Evolutionary conservation across 2,113 vertebrate species (phyloP), one percentile per base, ranked within the genome.

Genomic region (Cynocephalus volans): DNA sequence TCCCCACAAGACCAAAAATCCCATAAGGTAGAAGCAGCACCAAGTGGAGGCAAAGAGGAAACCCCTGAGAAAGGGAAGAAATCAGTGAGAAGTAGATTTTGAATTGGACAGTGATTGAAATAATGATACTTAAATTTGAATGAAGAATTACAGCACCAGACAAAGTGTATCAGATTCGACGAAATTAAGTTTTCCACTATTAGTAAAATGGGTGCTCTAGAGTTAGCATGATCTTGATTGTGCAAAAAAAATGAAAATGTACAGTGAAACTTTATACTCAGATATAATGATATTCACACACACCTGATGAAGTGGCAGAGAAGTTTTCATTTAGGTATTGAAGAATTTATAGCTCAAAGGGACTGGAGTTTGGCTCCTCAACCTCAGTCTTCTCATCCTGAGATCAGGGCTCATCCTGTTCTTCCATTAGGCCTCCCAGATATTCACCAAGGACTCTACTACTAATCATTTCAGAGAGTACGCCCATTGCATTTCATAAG

Each of bases 31-130:
- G 1, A 17, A 52, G 10, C 33, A 65, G 36, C 7, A 9, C 19
- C 4, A 6, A 13, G 28, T 65, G 18, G 48, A 75, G 17, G 6
- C 1, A 6, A 64, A 31, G 69, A 28, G 76, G n/a, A 82, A 83
- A 18, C 31, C 17, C 5, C 33, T 7, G 54, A 77, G 54, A 31
- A 56, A 21, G 8, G 41, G 36, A 60, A 45, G 13, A 23, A 69
- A 41, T 85, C 67, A 5, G 60, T 2, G 54, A n/a, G 73, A 62
- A 94, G 26, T 0, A 58, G 28, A 28, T 15, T 72, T n/a, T 72
- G 67, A 96, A 62, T 60, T 67, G 60, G 92, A 85, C 60, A 77
- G 81, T 88, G 96, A 89, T 33, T 81, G 86, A 81, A 77, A 91
- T 72, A 76, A 95, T 72, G 77, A 81, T 12, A 41, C n/a, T 90